Base-by-base conservation (phyloP, 2,797 vertebrate genomes). In the Leptoclinus maculatus region DNA sequence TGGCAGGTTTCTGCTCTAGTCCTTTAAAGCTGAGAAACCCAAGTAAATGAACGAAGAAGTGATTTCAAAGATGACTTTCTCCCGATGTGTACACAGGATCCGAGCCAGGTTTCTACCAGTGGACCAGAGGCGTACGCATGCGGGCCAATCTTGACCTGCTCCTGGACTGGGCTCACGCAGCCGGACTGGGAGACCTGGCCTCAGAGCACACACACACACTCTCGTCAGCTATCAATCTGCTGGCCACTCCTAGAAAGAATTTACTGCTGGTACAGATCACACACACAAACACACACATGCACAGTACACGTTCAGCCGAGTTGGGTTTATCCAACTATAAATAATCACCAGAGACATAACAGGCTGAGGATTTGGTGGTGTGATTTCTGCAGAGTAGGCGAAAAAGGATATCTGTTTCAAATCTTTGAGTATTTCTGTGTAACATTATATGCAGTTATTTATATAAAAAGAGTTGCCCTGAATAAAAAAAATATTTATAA, bases 71-170 rank as follows among this genome's bases (percentile, higher is more conserved):
- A 62, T 12, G 27, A 19, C 9, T 68, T 41, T 59, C 17, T 74
- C 14, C 32, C 51, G 19, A 49, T 85, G 67, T 85, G 39, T 77
- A 13, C 79, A 11, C 71, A 96, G 96, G 96, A 57, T 93, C 95
- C 1, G 94, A 95, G 72, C 91, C 92, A n/a, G 91, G 86, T 1
- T 96, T 95, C 88, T 96, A 95, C 87, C 94, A 94, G 87, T 96
- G 95, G 96, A 93, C 94, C 73, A 88, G 91, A 76, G 95, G 95
- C 2, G 93, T 96, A n/a, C 90, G 90, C 76, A 90, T 96, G 84
- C 84, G 94, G 62, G 95, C 95, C 70, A 95, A 92, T 64, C 91
- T 96, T 0, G 95, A 96, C 72, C 45, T 95, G 79, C 86, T 96
- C 34, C 90, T 96, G 85, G 94, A 96, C 91, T 96, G 96, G 95